phyloP scores from a whole-genome alignment of 1,140 invertebrate genomes.

The Drosophila leontia region DNA sequence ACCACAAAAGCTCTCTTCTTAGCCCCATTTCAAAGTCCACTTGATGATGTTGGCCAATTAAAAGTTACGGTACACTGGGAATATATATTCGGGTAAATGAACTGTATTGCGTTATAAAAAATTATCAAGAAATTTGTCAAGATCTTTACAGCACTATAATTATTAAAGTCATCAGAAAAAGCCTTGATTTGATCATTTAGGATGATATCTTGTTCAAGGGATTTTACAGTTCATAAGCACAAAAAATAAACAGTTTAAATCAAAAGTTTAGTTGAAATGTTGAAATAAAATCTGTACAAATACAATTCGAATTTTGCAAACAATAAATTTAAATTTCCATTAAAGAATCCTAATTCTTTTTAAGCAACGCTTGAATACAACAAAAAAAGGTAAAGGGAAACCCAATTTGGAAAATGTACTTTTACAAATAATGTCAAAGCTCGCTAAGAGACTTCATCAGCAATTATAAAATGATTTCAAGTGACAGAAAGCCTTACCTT shows the following conservation, averaged over 20 bases:
- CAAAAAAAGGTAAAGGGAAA: background rate
- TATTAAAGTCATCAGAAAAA: background rate
- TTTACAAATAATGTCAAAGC: no score
- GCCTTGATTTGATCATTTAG: background rate
- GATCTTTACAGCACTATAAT: slow-evolving; percentile 19
- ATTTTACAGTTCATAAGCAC: background rate
- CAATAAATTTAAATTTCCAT: background rate
- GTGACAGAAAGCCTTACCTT: slow-evolving; percentile 26
- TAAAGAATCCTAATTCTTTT: background rate
- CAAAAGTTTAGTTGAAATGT: background rate
- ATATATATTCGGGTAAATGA: background rate
- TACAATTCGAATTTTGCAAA: background rate
- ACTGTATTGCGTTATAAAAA: slow-evolving; percentile 1
- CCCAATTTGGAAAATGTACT: background rate
- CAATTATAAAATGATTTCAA: slow-evolving; percentile 6
- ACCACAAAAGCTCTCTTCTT: slow-evolving; percentile 11
- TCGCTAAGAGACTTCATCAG: background rate
- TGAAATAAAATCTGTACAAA: background rate
- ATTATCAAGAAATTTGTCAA: slow-evolving; percentile 3
- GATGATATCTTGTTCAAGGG: background rate
- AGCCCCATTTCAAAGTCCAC: slow-evolving; percentile 24
- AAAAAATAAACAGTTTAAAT: background rate
- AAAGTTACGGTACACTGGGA: background rate
- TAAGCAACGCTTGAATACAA: background rate
- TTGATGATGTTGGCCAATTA: slow-evolving; percentile 35